Base-by-base conservation (phyloP, 1,140 invertebrate genomes). In the Trachymyrmex cornetzi region DNA sequence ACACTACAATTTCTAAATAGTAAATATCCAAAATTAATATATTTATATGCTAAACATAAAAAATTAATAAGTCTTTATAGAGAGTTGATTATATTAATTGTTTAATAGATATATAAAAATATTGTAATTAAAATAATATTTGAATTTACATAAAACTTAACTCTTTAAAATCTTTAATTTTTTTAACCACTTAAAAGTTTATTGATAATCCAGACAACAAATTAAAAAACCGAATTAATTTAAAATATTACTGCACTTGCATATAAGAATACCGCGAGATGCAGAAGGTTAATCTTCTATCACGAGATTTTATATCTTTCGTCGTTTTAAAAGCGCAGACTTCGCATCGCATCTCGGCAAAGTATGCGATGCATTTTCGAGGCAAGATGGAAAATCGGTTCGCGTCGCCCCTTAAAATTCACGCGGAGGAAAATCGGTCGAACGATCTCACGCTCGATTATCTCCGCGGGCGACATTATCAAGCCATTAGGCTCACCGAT, bases 381-480 rank as follows among this genome's bases (percentile, higher is more conserved):
- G 19, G 16, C 77, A 30, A 16, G 63, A 12, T 53, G 79, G 88
- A 80, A 90, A 90, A 90, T 90, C 74, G 27, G 82, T 77, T n/a
- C 88, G 71, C 34, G 75, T 79, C 61, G 53, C 75, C 69, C 24
- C 69, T 69, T 79, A 87, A 81, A 86, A 90, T 90, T 44, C 71
- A n/a, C 19, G 63, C 11, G 67, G 71, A 82, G 80, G 64, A 88
- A 82, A 90, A 66, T 84, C 82, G 88, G 90, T 88, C 67, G 91
- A 92, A 92, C 80, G 91, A 92, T 93, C 91, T 94, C 89, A 94
- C 92, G 90, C 92, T 94, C 94, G 92, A 94, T 94, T 94, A 94
- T 94, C 93, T 89, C 88, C 79, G 94, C 93, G 87, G 89, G 89
- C 87, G 90, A 90, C 94, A 94, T 94, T 94, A 94, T 87, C 87